A percentile compares a stretch with the other conserved stretches of the same genome.
Evolutionary conservation across 2,797 vertebrate species (phyloP).

Genomic region (Neosilurus mollespiculum): DNA sequence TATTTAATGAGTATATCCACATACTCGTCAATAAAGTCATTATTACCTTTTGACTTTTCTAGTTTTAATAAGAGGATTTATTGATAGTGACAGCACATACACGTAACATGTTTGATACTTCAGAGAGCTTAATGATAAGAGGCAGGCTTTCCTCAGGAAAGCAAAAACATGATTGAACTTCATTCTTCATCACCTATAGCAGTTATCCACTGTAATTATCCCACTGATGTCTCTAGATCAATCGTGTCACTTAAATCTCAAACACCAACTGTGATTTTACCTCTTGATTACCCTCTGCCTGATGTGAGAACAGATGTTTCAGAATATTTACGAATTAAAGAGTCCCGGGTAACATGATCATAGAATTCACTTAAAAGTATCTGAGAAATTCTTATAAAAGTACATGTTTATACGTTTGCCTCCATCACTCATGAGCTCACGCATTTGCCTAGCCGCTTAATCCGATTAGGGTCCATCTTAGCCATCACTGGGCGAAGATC

Average conservation of each 20-base stretch:
- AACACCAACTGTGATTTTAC: constrained; percentile 26
- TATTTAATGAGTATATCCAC: not conserved
- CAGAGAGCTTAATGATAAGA: constrained; percentile 40
- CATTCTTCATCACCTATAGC: constrained; percentile 36
- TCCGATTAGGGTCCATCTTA: too few relatives aligned
- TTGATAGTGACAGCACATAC: constrained; percentile 29
- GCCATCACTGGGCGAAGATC: too few relatives aligned
- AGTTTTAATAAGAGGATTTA: constrained; percentile 38
- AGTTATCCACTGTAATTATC: constrained; percentile 39
- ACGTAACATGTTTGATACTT: constrained; percentile 24
- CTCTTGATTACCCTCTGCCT: constrained; percentile 25
- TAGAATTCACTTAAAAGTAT: not conserved
- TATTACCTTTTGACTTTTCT: not conserved
- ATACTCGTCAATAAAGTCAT: not conserved
- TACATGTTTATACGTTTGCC: not conserved
- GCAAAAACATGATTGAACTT: constrained; percentile 38
- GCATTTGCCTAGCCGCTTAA: too few relatives aligned
- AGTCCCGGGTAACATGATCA: not conserved
- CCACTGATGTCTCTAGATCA: constrained; percentile 34
- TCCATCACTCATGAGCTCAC: too few relatives aligned
- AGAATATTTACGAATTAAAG: not conserved
- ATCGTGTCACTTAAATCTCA: constrained; percentile 29
- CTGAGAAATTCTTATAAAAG: not conserved
- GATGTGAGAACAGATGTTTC: constrained; percentile 21
- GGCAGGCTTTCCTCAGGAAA: constrained; percentile 36